phyloP scores from a whole-genome alignment of 2,797 vertebrate genomes.

The Phoebastria nigripes region DNA sequence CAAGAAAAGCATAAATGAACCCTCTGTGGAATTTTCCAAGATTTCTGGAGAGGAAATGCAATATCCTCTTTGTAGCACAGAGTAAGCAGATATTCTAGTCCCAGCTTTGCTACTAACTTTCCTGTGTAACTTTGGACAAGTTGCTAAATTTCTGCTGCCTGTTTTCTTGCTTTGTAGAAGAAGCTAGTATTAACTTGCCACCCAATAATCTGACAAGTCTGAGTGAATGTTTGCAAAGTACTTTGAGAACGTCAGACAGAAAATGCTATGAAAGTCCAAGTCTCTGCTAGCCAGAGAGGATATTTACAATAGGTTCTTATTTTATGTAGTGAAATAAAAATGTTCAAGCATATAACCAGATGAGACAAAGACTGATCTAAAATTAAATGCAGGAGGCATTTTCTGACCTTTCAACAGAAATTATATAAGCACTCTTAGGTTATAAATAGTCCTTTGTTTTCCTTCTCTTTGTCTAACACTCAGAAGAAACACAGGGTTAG shows the following conservation, averaged over 20 bases:
- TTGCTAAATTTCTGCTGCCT: not conserved
- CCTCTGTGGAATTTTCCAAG: constrained; percentile 12
- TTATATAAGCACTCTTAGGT: constrained; percentile 38
- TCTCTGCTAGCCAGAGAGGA: not conserved
- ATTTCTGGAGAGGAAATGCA: constrained; percentile 14
- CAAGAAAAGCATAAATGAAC: not conserved
- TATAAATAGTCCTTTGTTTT: constrained; percentile 57
- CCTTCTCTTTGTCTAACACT: constrained; percentile 26
- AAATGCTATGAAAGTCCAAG: not conserved
- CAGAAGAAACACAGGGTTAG: constrained; percentile 45
- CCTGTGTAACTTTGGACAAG: not conserved
- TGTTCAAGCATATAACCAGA: not conserved
- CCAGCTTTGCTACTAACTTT: not conserved
- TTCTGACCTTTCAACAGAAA: constrained; percentile 47
- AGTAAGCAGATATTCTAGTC: not conserved
- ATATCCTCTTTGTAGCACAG: not conserved
- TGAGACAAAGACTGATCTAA: not conserved
- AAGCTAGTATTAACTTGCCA: not conserved
- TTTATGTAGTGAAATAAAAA: constrained; percentile 1
- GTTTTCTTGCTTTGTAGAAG: not conserved
- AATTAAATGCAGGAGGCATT: constrained; percentile 22
- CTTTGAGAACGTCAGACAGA: not conserved
- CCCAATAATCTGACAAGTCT: not conserved
- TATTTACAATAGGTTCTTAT: not conserved
- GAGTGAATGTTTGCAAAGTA: not conserved